Evolutionary conservation across 2,113 vertebrate species (phyloP).

Genomic region (Fregata magnificens): DNA sequence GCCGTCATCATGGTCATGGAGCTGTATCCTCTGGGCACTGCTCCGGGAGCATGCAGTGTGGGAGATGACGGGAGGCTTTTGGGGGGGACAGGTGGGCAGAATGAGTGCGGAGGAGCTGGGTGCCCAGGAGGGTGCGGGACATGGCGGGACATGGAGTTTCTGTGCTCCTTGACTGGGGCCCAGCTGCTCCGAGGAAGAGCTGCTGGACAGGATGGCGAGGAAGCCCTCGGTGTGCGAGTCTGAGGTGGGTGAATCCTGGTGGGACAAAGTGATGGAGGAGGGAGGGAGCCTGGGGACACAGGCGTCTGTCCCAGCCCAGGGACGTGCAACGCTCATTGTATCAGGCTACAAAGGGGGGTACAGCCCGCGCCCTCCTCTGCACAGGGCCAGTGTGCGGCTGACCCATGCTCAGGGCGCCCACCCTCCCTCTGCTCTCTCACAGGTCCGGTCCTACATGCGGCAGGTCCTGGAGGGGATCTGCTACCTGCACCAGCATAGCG

Average conservation of each 20-base stretch:
- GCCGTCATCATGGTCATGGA: slow-evolving; percentile 90
- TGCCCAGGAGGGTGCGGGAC: neutral
- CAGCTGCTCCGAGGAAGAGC: slow-evolving; percentile 91
- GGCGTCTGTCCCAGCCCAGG: neutral
- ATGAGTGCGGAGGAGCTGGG: rapidly evolving
- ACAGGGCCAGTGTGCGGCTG: neutral
- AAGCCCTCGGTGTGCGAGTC: slow-evolving; percentile 88
- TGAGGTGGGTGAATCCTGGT: slow-evolving; percentile 79
- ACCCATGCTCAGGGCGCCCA: neutral
- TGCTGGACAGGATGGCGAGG: slow-evolving; percentile 88
- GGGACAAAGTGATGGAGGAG: neutral
- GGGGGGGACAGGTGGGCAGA: neutral
- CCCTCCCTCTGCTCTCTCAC: neutral
- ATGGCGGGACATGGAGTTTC: neutral
- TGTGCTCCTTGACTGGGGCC: slow-evolving; percentile 66
- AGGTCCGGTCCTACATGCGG: slow-evolving; percentile 88
- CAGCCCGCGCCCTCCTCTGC: neutral
- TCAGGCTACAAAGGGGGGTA: neutral
- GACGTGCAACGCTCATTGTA: neutral
- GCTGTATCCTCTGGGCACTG: slow-evolving; percentile 82
- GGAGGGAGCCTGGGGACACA: neutral
- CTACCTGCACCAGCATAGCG: slow-evolving; percentile 87
- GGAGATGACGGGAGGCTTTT: neutral
- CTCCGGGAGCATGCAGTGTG: rapidly evolving
- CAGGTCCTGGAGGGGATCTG: slow-evolving; percentile 89